Percentiles rank a stretch among this genome's conserved stretches.
phyloP scores from a whole-genome alignment of 2,888 invertebrate species.

The Aporophyla lueneburgensis region DNA sequence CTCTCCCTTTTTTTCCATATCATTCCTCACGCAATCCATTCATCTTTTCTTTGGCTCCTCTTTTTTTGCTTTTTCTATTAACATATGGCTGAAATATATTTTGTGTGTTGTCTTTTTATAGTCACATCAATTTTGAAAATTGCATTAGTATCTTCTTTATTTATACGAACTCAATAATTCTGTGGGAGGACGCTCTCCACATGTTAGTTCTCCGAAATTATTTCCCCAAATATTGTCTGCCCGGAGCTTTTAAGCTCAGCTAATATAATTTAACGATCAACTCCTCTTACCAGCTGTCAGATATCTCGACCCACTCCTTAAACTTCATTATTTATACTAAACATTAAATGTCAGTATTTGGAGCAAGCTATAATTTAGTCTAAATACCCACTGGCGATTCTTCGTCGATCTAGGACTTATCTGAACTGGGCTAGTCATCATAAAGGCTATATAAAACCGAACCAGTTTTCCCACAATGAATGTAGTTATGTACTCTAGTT shows the following conservation, averaged over 20 bases:
- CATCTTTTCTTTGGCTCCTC: too few relatives aligned
- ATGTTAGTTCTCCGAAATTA: background rate
- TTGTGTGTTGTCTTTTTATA: background rate
- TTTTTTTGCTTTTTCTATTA: background rate
- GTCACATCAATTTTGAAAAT: background rate
- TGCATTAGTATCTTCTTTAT: conserved; percentile 2
- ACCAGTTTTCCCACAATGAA: conserved; percentile 47
- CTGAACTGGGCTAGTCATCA: conserved; percentile 22
- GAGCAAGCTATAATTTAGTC: conserved; percentile 59
- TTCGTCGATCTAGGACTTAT: conserved; percentile 47
- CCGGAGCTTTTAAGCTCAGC: conserved; percentile 22
- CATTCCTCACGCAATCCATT: background rate
- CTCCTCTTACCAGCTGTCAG: conserved; percentile 38
- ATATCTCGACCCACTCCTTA: conserved; percentile 42
- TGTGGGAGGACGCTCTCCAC: conserved; percentile 10
- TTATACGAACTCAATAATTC: background rate
- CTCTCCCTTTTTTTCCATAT: background rate
- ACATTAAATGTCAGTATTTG: conserved; percentile 58
- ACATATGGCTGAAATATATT: background rate
- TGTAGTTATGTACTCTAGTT: conserved; percentile 9
- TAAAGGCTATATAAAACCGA: conserved; percentile 27
- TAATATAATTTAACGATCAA: conserved; percentile 42
- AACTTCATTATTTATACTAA: conserved; percentile 40
- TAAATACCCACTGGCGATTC: conserved; percentile 54
- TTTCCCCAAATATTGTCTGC: conserved; percentile 13